Base-by-base conservation (phyloP, 1,140 invertebrate genomes). In the Papilio xuthus region DNA sequence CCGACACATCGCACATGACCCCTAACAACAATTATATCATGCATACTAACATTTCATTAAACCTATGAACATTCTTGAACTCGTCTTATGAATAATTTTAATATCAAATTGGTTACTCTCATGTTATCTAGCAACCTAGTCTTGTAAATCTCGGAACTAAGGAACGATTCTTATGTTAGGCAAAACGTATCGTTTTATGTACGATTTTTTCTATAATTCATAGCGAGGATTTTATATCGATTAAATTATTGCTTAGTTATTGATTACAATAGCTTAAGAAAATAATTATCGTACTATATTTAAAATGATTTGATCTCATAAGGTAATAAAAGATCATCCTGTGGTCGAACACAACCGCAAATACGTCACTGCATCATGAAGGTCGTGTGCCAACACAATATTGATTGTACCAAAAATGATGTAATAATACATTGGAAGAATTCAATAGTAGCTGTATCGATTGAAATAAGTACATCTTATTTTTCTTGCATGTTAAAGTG, bases 11-110 rank as follows among this genome's bases (percentile, higher is more conserved):
- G 23, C 23, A 47, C 72, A 74, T 56, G 72, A 32, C 44, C 26
- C 72, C 23, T 2, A 53, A 20, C 47, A 74, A 74, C 56, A 50
- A 74, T 67, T 67, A 67, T 67, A 26, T 67, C 60, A 28, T 67
- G 60, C 26, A 67, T 67, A 67, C 60, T 67, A 67, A 67, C 26
- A 67, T 28, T 32, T 28, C 23, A 28, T 67, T 32, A 67, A 67
- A 67, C 26, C 4, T 32, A 67, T 28, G 60, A 28, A 67, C 23
- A 67, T 73, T 73, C 70, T 23, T 71, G n/a, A 71, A 50, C 42
- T 20, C 9, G 41, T 26, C 71, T 67, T 1, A 26, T 67, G 60
- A 67, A 67, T 28, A 10, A 67, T 63, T 63, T 28, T 28, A 28
- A 10, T 15, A 26, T 32, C 15, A 63, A 63, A 28, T 63, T 28